Evolutionary conservation across 2,113 vertebrate species (phyloP), one percentile per base, ranked within the genome.

Genomic region (Xiphophorus couchianus): DNA sequence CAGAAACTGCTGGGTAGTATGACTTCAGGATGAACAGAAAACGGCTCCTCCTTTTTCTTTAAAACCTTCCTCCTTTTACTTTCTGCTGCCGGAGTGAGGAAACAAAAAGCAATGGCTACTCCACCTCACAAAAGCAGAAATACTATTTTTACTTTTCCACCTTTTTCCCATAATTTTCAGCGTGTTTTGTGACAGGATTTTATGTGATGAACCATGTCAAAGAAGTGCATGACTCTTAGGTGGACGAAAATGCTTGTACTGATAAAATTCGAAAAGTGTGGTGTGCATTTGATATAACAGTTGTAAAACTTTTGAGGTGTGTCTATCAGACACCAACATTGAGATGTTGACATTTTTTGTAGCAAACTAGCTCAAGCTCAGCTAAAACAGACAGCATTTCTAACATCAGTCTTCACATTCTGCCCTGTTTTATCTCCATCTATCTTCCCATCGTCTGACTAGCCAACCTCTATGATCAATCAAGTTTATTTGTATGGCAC

Each of bases 1-100:
- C 75, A 88, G 83, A 78, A 84, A 86, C 80, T 78, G 62, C 77
- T 82, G 62, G 35, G 35, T 10, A 35, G 8, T 33, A 76, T 73
- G 80, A 87, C 88, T 70, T 76, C 82, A 68, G 17, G 12, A 58
- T 35, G 19, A 27, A 70, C 11, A 69, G 8, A 25, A 66, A 27
- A 27, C 2, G 0, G 37, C 4, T 69, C 17, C 12, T 29, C 61
- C 30, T 31, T 33, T 37, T 31, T 63, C 62, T 63, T 54, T 31
- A 19, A 48, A 22, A 70, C n/a, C 4, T 7, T 70, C 31, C 19
- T 29, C 35, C 58, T 7, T 63, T 63, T 63, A 13, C 15, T 63
- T 8, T 1, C 10, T 28, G 37, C 25, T 8, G 13, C 14, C 4
- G 28, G 33, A 67, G 37, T 42, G 14, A 35, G 5, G 27, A 67